These are phyloP conservation scores for Meriones unguiculatus DNA, from an alignment of 2,113 vertebrate genomes.

Conservation along the genomic window DNA sequence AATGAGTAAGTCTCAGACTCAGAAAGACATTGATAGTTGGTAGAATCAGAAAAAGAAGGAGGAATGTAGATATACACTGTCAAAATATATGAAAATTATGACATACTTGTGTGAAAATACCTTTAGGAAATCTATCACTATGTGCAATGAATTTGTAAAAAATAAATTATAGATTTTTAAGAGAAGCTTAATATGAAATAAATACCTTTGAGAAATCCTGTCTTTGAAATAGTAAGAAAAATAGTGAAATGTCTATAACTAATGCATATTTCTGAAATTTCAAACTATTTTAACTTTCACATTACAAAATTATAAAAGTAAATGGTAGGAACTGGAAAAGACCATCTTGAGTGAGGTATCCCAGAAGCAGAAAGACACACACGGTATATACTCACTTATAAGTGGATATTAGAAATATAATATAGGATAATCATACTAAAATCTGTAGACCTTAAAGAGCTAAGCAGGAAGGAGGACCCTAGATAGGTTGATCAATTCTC, in stretches of 20 bases:
- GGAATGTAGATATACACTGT: neutral
- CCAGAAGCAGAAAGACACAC: too few species aligned
- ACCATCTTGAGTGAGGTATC: too few species aligned
- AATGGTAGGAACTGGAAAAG: neutral
- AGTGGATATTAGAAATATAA: too few species aligned
- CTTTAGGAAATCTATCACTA: neutral
- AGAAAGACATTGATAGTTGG: neutral
- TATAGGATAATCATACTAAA: too few species aligned
- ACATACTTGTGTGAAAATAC: neutral
- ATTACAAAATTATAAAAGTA: constrained; percentile 75
- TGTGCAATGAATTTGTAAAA: neutral
- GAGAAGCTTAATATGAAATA: neutral
- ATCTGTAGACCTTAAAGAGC: too few species aligned
- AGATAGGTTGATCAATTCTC: too few species aligned
- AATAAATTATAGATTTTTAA: neutral
- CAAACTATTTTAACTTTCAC: constrained; percentile 72
- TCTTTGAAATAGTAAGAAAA: neutral
- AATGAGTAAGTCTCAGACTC: neutral
- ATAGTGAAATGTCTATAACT: neutral
- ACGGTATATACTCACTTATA: too few species aligned
- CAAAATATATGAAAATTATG: neutral
- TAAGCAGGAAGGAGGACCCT: too few species aligned
- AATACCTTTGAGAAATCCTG: neutral
- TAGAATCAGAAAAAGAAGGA: neutral
- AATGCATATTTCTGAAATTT: constrained; percentile 24